Evolutionary conservation across 2,113 vertebrate species (phyloP), one percentile per base, ranked within the genome.

Genomic region (Spermophilus dauricus): DNA sequence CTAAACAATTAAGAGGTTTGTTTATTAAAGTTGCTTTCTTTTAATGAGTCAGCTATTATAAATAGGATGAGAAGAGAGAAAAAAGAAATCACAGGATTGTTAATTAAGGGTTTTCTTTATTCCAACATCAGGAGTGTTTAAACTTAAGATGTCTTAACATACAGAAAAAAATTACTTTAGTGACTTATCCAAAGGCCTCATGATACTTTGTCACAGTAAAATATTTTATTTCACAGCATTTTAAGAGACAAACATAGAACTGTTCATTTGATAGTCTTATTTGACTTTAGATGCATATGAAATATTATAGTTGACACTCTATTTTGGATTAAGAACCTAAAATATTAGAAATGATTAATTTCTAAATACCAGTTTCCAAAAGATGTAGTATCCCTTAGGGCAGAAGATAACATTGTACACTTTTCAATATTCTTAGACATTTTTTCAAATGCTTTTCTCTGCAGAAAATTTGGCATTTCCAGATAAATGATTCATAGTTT

Each of bases 31-130:
- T 75, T 51, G 34, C 17, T 85, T 94, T 82, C 28, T 37, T 83
- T 51, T 86, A 95, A 92, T 89, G 92, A 96, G 58, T 95, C 76
- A 96, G 63, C 81, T 69, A 65, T 72, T 89, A 92, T 76, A 94
- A 96, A 89, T 56, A 95, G 65, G 7, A 84, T 93, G 32, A 83
- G 1, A 81, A 93, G 84, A 63, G 53, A 14, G 20, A 69, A 48
- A 89, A 77, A 5, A 42, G 1, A 85, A 78, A 28, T 56, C 75
- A 81, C 26, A 77, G 11, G 42, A 84, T 82, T 13, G 22, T 63
- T 91, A 92, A 94, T 94, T 92, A 94, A 67, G 42, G 37, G 70
- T 51, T 96, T 92, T 93, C 51, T 94, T 94, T 34, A 51, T 92
- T 42, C n/a, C 30, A 58, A 87, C 34, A 78, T 8, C 48, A 86